Base-by-base conservation (phyloP, 2,797 vertebrate species). In the Lagorchestes hirsutus region DNA sequence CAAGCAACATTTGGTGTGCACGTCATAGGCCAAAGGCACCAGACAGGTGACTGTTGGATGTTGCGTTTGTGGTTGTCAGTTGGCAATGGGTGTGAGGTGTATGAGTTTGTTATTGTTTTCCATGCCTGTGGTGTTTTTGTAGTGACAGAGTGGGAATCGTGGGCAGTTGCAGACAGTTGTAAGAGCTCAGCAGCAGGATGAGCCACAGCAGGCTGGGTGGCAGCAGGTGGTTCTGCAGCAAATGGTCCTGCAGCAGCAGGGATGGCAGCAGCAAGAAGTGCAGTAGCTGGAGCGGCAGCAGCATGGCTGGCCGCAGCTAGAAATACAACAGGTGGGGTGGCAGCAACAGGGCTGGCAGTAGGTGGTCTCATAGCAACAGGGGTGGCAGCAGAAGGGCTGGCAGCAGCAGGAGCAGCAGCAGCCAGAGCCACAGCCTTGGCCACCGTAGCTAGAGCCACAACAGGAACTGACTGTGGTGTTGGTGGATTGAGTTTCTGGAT, bases 1-100 rank as follows among this genome's bases (percentile, higher is more conserved):
- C 0, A 13, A 16, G 14, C 5, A 34, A 67, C 5, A 1, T 4
- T 67, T 67, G 31, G 0, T 34, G 59, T 4, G 11, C 59, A 5
- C 1, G 3, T 34, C 14, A 16, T 4, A 62, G 59, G 31, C 4
- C 0, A 31, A 34, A 1, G 4, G 3, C 11, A 62, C 34, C 3
- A 34, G 31, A 62, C 4, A 34, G 31, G 12, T 5, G 31, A 34
- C 1, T 0, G 1, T 67, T 67, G 59, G 13, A 34, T 62, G 29
- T 2, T 3, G 31, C 34, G 59, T 1, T 28, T 12, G 5, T 14
- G 31, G 31, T 34, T 6, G 31, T 31, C 9, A 31, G 0, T 34
- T 34, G 0, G 22, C 6, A 22, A 22, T 57, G 5, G 22, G 1
- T 24, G 16, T 14, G 52, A 52, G 4, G 52, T 5, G 5, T 0